These are phyloP conservation scores for Diadumene lineata DNA, from an alignment of 92 coral and sea anemone species.

Conservation along the genomic window DNA sequence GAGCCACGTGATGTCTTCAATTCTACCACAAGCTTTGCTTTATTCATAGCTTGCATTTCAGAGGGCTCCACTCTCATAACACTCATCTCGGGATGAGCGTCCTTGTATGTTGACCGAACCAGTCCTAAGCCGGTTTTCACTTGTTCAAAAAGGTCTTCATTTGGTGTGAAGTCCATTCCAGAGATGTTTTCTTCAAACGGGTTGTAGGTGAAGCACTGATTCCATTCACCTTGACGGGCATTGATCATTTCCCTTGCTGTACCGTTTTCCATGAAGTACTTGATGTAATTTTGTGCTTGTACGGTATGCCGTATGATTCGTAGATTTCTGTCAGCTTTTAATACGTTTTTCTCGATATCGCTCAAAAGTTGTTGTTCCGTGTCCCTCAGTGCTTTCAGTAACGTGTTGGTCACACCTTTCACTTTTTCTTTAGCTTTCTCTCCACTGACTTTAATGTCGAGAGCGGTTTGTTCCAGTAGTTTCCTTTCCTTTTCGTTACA, in stretches of 20 bases:
- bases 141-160: slow-evolving; percentile 3
- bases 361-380: slow-evolving; percentile 10
- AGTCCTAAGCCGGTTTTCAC: slow-evolving; percentile 6
- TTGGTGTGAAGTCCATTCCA: slow-evolving; percentile 4
- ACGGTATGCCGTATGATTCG: slow-evolving; percentile 2
- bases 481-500: slow-evolving; percentile 7
- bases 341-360: not conserved
- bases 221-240: slow-evolving; percentile 5
- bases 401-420: not conserved
- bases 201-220: not conserved
- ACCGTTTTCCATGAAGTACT: slow-evolving; percentile 11
- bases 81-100: slow-evolving; percentile 11
- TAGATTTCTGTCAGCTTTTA: not conserved
- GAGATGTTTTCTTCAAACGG: not conserved
- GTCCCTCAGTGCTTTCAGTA: not conserved
- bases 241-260: slow-evolving; percentile 20
- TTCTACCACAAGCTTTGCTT: slow-evolving; percentile 4
- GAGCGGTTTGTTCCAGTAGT: slow-evolving; percentile 13
- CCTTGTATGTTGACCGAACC: not conserved
- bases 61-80: slow-evolving; percentile 2
- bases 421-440: slow-evolving; percentile 12
- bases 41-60: slow-evolving; percentile 4
- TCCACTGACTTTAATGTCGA: not conserved
- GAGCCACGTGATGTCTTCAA: slow-evolving; percentile 5
- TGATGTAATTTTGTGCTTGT: slow-evolving; percentile 4